These are phyloP conservation scores for Arctia plantaginis DNA, from an alignment of 2,888 invertebrate genomes.

Conservation along the genomic window DNA sequence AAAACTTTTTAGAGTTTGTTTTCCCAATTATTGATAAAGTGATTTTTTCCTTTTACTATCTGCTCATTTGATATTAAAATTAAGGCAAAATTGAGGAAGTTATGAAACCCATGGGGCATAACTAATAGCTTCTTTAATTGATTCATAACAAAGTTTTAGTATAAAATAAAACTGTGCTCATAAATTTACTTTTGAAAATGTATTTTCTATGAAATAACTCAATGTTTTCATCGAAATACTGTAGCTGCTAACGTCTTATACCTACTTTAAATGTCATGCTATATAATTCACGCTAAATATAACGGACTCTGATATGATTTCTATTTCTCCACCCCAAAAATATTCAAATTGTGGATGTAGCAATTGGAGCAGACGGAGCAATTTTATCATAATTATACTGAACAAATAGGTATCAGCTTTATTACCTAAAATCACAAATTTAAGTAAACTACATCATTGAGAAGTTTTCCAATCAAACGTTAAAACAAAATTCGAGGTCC, in stretches of 20 bases:
- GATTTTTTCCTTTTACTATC: slow-evolving; percentile 24
- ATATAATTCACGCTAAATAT: not conserved
- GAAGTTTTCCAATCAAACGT: not conserved
- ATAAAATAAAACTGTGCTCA: not conserved
- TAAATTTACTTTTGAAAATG: not conserved
- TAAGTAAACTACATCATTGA: not conserved
- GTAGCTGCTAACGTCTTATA: not conserved
- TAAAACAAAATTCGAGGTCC: not conserved
- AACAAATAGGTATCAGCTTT: not conserved
- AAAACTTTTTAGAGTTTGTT: slow-evolving; percentile 38
- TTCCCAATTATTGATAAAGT: slow-evolving; percentile 42
- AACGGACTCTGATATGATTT: not conserved
- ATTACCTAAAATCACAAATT: not conserved
- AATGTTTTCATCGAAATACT: not conserved
- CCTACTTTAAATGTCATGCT: not conserved
- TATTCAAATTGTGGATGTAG: not conserved
- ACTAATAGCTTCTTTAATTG: too few species aligned
- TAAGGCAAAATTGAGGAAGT: too few species aligned
- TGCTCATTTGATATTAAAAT: not conserved
- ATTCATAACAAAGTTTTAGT: too few species aligned
- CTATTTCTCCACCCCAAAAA: not conserved
- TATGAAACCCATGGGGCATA: too few species aligned
- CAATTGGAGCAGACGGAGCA: not conserved
- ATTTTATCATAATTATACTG: not conserved
- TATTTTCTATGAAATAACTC: not conserved